Base-by-base conservation (phyloP, 2,888 invertebrate species). In the Diplolepis rosae region DNA sequence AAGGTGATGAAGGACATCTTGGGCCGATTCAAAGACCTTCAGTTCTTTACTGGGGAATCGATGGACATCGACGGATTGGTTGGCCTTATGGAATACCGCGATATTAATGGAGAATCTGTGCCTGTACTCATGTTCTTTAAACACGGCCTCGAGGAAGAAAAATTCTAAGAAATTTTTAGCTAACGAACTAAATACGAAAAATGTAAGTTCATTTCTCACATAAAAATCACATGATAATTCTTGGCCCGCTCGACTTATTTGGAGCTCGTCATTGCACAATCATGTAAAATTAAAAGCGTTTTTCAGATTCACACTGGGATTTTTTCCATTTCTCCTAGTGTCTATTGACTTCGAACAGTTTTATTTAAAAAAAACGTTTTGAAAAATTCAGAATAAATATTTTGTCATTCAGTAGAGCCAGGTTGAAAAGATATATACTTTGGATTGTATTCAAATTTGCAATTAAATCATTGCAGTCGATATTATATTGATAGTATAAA, bases 71-170 rank as follows among this genome's bases (percentile, higher is more conserved):
- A 98, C 80, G 98, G 96, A 80, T 94, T 96, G 93, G 95, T 98
- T n/a, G 96, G 94, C 74, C 92, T 98, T 88, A 92, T 96, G 90
- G 98, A 98, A 89, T 98, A 98, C 90, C 94, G 97, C 88, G 97
- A 97, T 75, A 93, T 96, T 73, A 92, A 96, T 81, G 96, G 95
- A 66, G 91, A 93, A 3, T 94, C 94, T 79, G 92, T 94, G 66
- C 98, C 98, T 66, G 93, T 97, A 81, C 91, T 98, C 89, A 96
- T 98, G 95, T 97, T 97, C 90, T 97, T 97, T 91, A 98, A 98
- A 90, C 98, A 98, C 84, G 98, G 98, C 77, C 92, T 98, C 75
- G 93, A 94, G 70, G 98, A 97, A 89, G 98, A 98, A 90, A 98
- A 99, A 90, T 96, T 95, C 91, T 97, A 96, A 91, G 84, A 76